Percentiles rank a stretch among this genome's conserved stretches.
Evolutionary conservation across 2,797 vertebrate genomes (phyloP).

Genomic region (Anisognathus igniventris): DNA sequence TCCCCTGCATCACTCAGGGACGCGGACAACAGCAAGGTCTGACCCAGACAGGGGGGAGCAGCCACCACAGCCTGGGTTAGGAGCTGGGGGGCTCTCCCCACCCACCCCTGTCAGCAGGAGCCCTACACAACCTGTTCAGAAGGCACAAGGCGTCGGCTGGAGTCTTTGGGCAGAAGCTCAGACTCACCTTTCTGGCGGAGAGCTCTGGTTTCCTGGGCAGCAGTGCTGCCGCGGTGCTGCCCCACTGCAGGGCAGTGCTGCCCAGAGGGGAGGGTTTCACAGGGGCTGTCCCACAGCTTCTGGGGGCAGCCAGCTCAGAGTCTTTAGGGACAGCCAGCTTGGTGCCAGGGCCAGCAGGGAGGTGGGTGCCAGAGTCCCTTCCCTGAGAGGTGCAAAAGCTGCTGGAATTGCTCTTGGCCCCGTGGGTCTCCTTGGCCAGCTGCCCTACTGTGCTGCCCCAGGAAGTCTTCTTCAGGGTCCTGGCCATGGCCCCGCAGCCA

Average conservation of each 20-base stretch:
- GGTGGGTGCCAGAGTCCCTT: not conserved
- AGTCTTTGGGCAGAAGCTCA: not conserved
- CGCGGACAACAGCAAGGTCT: rapidly evolving
- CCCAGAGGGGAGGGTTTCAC: constrained; percentile 74
- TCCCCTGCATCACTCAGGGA: not conserved
- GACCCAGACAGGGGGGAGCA: rapidly evolving
- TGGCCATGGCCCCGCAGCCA: not conserved
- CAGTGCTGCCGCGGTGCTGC: constrained; percentile 83
- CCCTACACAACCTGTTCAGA: not conserved
- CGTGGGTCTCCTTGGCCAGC: not conserved
- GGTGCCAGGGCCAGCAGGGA: not conserved
- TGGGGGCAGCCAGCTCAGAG: constrained; percentile 54
- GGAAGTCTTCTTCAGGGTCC: not conserved
- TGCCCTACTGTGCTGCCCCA: not conserved
- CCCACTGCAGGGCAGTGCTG: constrained; percentile 73
- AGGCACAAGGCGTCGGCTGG: rapidly evolving
- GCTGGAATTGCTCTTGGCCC: not conserved
- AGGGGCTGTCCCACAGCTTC: constrained; percentile 72
- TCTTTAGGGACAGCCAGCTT: constrained; percentile 43
- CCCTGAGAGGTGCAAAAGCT: constrained; percentile 41
- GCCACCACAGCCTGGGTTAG: not conserved
- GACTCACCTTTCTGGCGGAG: constrained; percentile 89
- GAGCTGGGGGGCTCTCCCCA: not conserved
- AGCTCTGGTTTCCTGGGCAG: constrained; percentile 88
- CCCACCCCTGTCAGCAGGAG: not conserved